phyloP scores from a whole-genome alignment of 2,888 invertebrate genomes.

The Archips crataeganus region DNA sequence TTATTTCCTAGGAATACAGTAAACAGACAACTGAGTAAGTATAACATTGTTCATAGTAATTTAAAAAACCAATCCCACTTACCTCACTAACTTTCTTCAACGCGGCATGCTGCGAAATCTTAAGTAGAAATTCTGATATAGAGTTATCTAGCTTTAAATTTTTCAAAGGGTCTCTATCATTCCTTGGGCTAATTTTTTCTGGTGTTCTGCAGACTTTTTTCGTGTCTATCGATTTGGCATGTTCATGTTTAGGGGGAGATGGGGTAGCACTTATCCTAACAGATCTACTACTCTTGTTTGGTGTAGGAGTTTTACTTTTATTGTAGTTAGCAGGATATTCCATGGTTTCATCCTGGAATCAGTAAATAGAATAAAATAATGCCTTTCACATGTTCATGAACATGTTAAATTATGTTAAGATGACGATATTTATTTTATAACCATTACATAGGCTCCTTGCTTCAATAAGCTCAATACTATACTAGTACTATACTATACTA shows the following conservation, averaged over 20 bases:
- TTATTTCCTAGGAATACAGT: too few species aligned
- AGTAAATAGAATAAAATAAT: neutral
- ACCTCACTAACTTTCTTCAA: slow-evolving; percentile 57
- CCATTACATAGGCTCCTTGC: too few species aligned
- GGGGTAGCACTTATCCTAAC: slow-evolving; percentile 59
- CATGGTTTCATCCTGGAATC: slow-evolving; percentile 56
- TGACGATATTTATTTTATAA: too few species aligned
- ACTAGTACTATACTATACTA: too few species aligned
- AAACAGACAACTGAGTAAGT: too few species aligned
- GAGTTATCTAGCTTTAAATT: slow-evolving; percentile 63
- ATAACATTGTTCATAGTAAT: too few species aligned
- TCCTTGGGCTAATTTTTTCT: slow-evolving; percentile 51
- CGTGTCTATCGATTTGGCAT: slow-evolving; percentile 41
- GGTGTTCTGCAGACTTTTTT: slow-evolving; percentile 55
- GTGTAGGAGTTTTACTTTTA: slow-evolving; percentile 48
- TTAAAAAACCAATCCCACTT: slow-evolving; percentile 29
- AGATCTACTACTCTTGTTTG: slow-evolving; percentile 52
- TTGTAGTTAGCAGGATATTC: slow-evolving; percentile 52
- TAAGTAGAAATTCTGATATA: slow-evolving; percentile 57
- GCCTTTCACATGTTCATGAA: neutral
- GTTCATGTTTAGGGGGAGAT: slow-evolving; percentile 53
- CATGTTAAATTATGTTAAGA: too few species aligned
- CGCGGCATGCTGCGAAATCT: slow-evolving; percentile 57
- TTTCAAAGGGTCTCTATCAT: slow-evolving; percentile 61
- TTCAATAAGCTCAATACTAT: too few species aligned